Evolutionary conservation across 2,888 invertebrate genomes (phyloP).

Genomic region (Polydesmus complanatus): DNA sequence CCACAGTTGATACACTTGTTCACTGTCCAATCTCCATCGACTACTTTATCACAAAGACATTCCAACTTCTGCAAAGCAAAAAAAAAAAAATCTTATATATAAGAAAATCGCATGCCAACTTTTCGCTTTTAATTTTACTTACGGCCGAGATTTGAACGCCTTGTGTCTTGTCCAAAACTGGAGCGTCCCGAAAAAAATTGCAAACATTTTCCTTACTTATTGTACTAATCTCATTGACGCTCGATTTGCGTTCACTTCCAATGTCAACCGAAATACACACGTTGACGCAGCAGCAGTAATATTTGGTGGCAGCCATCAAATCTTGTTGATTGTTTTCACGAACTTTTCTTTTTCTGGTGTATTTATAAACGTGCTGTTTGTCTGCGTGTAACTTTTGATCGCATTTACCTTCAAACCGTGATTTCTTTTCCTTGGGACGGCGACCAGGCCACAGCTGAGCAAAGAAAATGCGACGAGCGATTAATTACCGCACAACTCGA

Average conservation of each 20-base stretch:
- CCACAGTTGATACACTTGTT: conserved; percentile 14
- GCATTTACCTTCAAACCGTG: too few relatives aligned
- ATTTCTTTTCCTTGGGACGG: too few relatives aligned
- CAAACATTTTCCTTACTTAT: not conserved
- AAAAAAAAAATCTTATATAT: not conserved
- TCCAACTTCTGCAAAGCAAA: conserved; percentile 11
- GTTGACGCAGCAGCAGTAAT: conserved; percentile 5
- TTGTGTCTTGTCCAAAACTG: not conserved
- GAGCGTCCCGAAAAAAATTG: not conserved
- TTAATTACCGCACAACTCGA: too few relatives aligned
- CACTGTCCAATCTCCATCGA: conserved; percentile 12
- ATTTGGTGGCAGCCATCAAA: not conserved
- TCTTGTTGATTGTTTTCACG: too few relatives aligned
- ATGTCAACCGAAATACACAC: not conserved
- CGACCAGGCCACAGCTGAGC: too few relatives aligned
- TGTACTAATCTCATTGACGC: not conserved
- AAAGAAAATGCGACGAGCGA: too few relatives aligned
- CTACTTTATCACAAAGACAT: conserved; percentile 6
- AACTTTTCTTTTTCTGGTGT: too few relatives aligned
- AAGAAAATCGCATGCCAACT: not conserved
- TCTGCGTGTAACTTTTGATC: too few relatives aligned
- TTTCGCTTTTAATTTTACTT: not conserved
- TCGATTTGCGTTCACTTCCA: not conserved
- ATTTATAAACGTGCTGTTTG: too few relatives aligned
- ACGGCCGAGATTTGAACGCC: conserved; percentile 3